phyloP scores from a whole-genome alignment of 2,888 invertebrate species.

The Ommatoiulus sabulosus region DNA sequence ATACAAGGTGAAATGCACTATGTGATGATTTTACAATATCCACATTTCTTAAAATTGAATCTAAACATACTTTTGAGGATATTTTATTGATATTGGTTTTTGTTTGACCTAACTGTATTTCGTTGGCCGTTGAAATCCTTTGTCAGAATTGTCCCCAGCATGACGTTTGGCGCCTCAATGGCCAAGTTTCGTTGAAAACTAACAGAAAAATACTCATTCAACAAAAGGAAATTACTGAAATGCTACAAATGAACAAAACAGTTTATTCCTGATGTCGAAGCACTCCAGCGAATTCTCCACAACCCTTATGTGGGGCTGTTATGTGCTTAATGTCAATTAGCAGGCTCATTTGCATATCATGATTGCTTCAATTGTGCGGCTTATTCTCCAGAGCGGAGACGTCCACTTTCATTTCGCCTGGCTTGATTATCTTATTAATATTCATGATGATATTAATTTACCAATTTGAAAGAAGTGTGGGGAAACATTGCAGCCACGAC shows the following conservation, averaged over 20 bases:
- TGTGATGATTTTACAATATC: too few relatives aligned
- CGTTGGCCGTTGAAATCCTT: background rate
- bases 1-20: too few relatives aligned
- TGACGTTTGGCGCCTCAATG: background rate
- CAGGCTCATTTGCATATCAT: background rate
- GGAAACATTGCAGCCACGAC: background rate
- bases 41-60: too few relatives aligned
- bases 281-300: background rate
- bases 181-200: background rate
- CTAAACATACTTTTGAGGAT: too few relatives aligned
- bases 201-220: background rate
- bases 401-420: background rate
- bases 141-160: background rate
- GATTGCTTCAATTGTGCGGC: background rate
- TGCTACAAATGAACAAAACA: background rate
- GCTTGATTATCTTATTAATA: background rate
- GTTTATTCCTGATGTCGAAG: background rate
- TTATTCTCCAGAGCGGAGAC: background rate
- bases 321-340: conserved; percentile 1
- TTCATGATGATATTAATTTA: conserved; percentile 1
- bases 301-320: background rate
- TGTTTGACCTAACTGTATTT: background rate
- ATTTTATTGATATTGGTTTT: background rate
- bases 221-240: background rate
- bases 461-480: background rate